Evolutionary conservation across 2,888 invertebrate genomes (phyloP).

Genomic region (Eristalinus sepulchralis): DNA sequence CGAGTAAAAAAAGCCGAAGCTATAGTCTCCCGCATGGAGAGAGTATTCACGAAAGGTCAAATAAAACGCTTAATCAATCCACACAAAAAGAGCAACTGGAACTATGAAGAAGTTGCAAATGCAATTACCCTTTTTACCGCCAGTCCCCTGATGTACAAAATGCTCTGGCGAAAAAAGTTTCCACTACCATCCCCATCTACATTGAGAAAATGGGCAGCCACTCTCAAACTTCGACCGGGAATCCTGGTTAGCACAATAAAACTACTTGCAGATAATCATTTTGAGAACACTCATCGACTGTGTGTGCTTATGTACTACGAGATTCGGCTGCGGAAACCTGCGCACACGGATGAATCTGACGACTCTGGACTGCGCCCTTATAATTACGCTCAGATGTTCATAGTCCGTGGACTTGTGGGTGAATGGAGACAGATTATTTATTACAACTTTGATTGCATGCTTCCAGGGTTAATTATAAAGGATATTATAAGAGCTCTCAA

Average conservation of each 20-base stretch:
- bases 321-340: conserved; percentile 7
- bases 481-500: conserved; percentile 16
- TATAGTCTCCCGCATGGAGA: not conserved
- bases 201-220: conserved; percentile 15
- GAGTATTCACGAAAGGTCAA: conserved; percentile 29
- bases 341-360: not conserved
- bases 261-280: not conserved
- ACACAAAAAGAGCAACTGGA: conserved; percentile 28
- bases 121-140: conserved; percentile 21
- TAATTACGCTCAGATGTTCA: conserved; percentile 32
- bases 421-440: conserved; percentile 40
- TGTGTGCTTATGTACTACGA: conserved; percentile 37
- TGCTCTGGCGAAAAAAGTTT: conserved; percentile 23
- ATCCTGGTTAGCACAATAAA: conserved; percentile 13
- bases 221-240: conserved; percentile 35
- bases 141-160: conserved; percentile 22
- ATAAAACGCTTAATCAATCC: conserved; percentile 29
- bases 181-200: conserved; percentile 35
- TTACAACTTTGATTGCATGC: conserved; percentile 46
- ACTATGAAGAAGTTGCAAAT: conserved; percentile 18
- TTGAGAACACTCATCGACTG: not conserved
- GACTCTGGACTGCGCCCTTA: conserved; percentile 21
- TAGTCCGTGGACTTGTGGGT: conserved; percentile 15
- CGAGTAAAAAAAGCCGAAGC: conserved; percentile 23
- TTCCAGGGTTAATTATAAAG: conserved; percentile 18